phyloP scores from a whole-genome alignment of 2,888 invertebrate species.

The Zygaena filipendulae region DNA sequence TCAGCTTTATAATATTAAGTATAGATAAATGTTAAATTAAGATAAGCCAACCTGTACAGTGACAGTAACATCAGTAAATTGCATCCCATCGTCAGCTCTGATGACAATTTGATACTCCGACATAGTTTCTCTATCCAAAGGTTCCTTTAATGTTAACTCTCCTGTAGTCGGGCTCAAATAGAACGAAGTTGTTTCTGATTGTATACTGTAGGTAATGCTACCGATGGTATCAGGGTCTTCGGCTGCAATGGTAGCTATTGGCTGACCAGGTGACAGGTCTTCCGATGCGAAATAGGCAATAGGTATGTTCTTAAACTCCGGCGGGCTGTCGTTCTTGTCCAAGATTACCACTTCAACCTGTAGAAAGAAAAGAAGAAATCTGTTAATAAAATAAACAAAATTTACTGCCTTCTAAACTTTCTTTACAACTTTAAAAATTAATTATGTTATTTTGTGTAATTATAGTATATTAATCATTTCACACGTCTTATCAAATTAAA shows the following conservation, averaged over 20 bases:
- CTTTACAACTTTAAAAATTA: not conserved
- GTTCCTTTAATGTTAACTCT: constrained; percentile 77
- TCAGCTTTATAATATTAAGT: no score
- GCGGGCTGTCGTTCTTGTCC: constrained; percentile 97
- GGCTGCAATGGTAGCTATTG: constrained; percentile 81
- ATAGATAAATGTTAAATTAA: no score
- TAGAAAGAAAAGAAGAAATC: constrained; percentile 34
- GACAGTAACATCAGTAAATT: constrained; percentile 82
- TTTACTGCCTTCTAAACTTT: not conserved
- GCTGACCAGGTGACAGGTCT: constrained; percentile 84
- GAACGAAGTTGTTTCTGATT: constrained; percentile 76
- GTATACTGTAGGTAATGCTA: constrained; percentile 77
- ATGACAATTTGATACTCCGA: constrained; percentile 82
- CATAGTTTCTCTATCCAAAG: constrained; percentile 85
- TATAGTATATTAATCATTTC: no score
- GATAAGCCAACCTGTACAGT: constrained; percentile 84
- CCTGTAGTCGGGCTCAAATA: constrained; percentile 78
- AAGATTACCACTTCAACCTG: constrained; percentile 88
- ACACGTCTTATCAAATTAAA: no score
- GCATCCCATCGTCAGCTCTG: constrained; percentile 90
- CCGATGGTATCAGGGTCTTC: constrained; percentile 89
- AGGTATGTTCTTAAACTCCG: constrained; percentile 81
- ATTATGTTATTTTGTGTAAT: no score
- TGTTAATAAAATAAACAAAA: not conserved
- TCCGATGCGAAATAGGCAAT: constrained; percentile 83